Base-by-base conservation (phyloP, 2,888 invertebrate genomes). In the Galeruca laticollis region DNA sequence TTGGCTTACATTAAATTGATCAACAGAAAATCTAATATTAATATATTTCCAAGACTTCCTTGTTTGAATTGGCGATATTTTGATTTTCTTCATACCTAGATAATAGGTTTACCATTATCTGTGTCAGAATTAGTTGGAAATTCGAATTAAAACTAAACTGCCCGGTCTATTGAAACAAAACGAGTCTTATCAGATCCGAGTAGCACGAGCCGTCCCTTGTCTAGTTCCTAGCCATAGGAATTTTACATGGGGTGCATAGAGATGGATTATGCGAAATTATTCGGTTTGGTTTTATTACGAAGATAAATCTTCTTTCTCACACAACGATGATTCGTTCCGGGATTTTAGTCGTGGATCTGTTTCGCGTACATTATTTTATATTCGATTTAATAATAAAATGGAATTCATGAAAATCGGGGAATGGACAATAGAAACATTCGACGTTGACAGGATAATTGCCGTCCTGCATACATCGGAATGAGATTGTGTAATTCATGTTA, bases 221-320 rank as follows among this genome's bases (percentile, higher is more conserved):
- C 73, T 71, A 71, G 69, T 57, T 8, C 65, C 66, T 67, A 63
- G 65, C 71, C 61, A 65, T 63, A 68, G 71, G 73, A 73, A 73
- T 73, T 71, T 70, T 68, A 68, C 73, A 68, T 73, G 68, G 73
- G 73, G 69, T 68, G 70, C 71, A 71, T 65, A 72, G 70, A 74
- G 74, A 74, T 66, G 74, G 72, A 74, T 74, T 74, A 74, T 74
- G 65, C 70, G 74, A 73, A 73, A 74, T 74, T 73, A 71, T 74
- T 74, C 71, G 70, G 74, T 73, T 68, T 71, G 74, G 71, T 74
- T 74, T 74, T 74, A 74, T 74, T 74, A 71, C 70, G 20, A 13
- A 59, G 66, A 74, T 74, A 74, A 74, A 74, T 74, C 71, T 73
- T 61, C 47, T 49, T 60, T 68, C 71, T 62, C 64, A 33, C 52